Evolutionary conservation across 2,888 invertebrate genomes (phyloP).

Genomic region (Macroteleia sp.): DNA sequence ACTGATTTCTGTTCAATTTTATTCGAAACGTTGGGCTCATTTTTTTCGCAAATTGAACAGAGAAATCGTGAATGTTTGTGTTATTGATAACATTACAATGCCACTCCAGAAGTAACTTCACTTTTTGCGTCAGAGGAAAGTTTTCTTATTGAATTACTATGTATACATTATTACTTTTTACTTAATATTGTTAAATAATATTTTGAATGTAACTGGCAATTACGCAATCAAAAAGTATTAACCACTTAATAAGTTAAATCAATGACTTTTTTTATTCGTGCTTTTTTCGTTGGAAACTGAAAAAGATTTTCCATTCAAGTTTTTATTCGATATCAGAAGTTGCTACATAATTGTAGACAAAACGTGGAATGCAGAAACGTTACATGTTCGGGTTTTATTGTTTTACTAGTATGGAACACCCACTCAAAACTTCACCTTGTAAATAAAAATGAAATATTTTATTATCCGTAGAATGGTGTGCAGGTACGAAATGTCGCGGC

Average conservation of each 20-base stretch:
- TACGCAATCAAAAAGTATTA: too few species aligned
- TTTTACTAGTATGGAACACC: background rate
- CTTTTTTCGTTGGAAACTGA: too few species aligned
- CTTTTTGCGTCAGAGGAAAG: slow-evolving; percentile 6
- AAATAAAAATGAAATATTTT: background rate
- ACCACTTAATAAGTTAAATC: too few species aligned
- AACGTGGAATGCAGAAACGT: background rate
- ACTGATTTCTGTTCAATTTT: too few species aligned
- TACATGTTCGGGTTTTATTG: background rate
- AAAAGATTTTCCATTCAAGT: too few species aligned
- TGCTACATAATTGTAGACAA: background rate
- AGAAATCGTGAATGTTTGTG: slow-evolving; percentile 5
- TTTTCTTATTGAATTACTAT: slow-evolving; percentile 3
- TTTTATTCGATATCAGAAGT: background rate
- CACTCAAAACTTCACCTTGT: background rate
- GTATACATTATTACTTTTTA: too few species aligned
- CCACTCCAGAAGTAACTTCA: background rate
- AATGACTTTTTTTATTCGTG: too few species aligned
- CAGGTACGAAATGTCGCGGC: background rate
- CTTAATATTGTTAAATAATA: too few species aligned
- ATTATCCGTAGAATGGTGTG: background rate
- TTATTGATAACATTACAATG: slow-evolving; percentile 5
- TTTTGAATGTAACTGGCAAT: too few species aligned
- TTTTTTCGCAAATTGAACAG: slow-evolving; percentile 1
- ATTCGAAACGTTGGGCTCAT: background rate